phyloP scores from a whole-genome alignment of 2,888 invertebrate species.

The Scaptomyza parva region DNA sequence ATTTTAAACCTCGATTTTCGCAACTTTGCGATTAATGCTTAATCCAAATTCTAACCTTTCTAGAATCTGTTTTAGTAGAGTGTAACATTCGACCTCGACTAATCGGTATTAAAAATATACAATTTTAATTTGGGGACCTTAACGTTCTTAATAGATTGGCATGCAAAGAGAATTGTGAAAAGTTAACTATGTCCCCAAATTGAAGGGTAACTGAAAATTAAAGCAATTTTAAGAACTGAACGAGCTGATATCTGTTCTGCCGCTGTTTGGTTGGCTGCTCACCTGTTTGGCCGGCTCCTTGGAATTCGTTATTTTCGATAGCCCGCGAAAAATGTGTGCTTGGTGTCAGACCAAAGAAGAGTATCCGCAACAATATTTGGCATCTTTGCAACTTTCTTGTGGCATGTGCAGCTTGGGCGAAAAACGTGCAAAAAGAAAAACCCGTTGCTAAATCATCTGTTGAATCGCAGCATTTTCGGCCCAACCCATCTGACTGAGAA shows the following conservation, averaged over 20 bases:
- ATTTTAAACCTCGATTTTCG: not conserved
- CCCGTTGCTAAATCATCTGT: slow-evolving; percentile 74
- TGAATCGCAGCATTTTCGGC: slow-evolving; percentile 47
- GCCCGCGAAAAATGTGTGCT: slow-evolving; percentile 53
- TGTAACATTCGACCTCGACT: too few relatives aligned
- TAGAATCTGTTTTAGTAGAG: too few relatives aligned
- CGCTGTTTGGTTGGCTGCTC: slow-evolving; percentile 52
- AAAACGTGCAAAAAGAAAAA: slow-evolving; percentile 47
- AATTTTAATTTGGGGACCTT: too few relatives aligned
- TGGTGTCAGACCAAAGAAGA: slow-evolving; percentile 41
- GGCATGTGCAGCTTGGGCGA: slow-evolving; percentile 44
- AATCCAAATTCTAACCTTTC: too few relatives aligned
- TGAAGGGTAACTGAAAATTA: slow-evolving; percentile 54
- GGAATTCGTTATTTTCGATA: slow-evolving; percentile 57
- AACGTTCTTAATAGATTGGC: too few relatives aligned
- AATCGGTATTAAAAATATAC: too few relatives aligned
- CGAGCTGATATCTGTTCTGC: slow-evolving; percentile 50
- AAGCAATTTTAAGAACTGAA: slow-evolving; percentile 75
- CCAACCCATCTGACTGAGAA: slow-evolving; percentile 74
- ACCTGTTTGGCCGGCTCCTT: slow-evolving; percentile 71
- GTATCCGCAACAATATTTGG: slow-evolving; percentile 72
- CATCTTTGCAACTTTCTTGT: slow-evolving; percentile 70
- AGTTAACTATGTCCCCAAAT: slow-evolving; percentile 1
- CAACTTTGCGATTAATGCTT: too few relatives aligned
- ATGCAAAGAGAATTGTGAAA: too few relatives aligned